Conservation (phyloP, 2,113 vertebrate species). For the Phocoena sinus region DNA sequence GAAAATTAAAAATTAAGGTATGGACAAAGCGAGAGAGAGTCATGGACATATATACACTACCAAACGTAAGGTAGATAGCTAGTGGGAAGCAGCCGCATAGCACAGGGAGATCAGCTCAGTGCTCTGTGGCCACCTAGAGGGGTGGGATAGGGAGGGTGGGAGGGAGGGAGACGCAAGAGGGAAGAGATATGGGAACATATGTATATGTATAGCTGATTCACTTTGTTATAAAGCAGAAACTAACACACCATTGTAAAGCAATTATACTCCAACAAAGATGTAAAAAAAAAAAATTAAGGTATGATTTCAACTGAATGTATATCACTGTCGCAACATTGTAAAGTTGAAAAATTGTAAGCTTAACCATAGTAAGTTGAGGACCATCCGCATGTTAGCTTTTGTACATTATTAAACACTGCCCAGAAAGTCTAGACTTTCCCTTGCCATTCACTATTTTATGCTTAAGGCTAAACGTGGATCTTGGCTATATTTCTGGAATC, state of each 20-base stretch:
- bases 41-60: no score
- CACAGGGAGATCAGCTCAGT: no score
- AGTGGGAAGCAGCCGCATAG: no score
- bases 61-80: no score
- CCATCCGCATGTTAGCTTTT: neutral
- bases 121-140: no score
- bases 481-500: neutral
- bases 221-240: no score
- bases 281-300: neutral
- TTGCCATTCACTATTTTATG: neutral
- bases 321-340: accelerated
- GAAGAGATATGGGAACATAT: no score
- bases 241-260: no score
- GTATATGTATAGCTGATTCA: no score
- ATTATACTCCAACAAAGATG: no score
- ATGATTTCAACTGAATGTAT: neutral
- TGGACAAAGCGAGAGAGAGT: neutral
- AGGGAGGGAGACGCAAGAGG: no score
- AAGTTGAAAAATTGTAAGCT: neutral
- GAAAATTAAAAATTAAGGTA: neutral
- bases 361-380: neutral
- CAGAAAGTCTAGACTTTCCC: neutral
- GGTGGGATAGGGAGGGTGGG: no score
- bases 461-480: neutral
- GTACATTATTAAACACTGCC: neutral